A percentile compares a stretch with the other conserved stretches of the same genome.
These are phyloP conservation scores for Tachystola acroxantha DNA, from an alignment of 2,888 invertebrate genomes.

Conservation along the genomic window DNA sequence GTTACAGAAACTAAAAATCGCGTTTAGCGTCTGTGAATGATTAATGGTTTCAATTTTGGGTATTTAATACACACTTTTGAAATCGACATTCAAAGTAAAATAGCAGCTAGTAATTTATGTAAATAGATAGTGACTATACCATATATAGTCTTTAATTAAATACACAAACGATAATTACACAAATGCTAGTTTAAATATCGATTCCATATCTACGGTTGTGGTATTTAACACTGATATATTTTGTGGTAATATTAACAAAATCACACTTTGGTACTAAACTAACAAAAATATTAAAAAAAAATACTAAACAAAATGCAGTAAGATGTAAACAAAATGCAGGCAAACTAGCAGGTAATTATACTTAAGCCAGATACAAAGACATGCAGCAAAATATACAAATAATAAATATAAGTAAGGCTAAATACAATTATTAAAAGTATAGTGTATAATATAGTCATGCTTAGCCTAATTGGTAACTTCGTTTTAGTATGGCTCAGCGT, in stretches of 20 bases:
- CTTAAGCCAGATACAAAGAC: slow-evolving; percentile 19
- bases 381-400: slow-evolving; percentile 21
- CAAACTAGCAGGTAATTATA: slow-evolving; percentile 31
- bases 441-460: slow-evolving; percentile 15
- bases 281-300: slow-evolving; percentile 14
- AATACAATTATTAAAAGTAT: neutral
- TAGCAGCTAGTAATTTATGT: too few species aligned
- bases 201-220: slow-evolving; percentile 39
- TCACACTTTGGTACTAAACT: slow-evolving; percentile 24
- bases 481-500: slow-evolving; percentile 12
- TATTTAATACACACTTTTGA: slow-evolving; percentile 43
- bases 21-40: slow-evolving; percentile 64
- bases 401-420: slow-evolving; percentile 7
- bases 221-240: slow-evolving; percentile 53
- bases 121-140: too few species aligned
- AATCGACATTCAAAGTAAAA: slow-evolving; percentile 43
- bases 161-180: slow-evolving; percentile 29
- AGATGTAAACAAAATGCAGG: slow-evolving; percentile 21
- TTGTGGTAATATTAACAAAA: slow-evolving; percentile 40
- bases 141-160: slow-evolving; percentile 51
- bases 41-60: slow-evolving; percentile 49
- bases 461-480: slow-evolving; percentile 34
- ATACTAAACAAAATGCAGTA: slow-evolving; percentile 17
- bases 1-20: slow-evolving; percentile 59
- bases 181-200: slow-evolving; percentile 23